A percentile compares a stretch with the other conserved stretches of the same genome.
phyloP scores from a whole-genome alignment of 2,888 invertebrate genomes.

The Polymixis flavicincta region DNA sequence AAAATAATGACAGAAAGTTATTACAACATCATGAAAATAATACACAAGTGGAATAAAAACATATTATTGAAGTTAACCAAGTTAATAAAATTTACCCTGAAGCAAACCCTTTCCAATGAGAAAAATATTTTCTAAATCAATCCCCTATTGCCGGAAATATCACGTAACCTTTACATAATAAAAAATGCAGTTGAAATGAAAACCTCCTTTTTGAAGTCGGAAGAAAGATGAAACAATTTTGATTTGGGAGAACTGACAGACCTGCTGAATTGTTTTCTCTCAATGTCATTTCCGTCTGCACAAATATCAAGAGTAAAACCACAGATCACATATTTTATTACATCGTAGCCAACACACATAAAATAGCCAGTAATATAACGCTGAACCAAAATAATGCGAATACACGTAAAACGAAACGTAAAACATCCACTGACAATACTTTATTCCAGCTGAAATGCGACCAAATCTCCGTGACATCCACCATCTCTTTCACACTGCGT shows the following conservation, averaged over 20 bases:
- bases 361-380: constrained; percentile 25
- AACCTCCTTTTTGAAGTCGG: no score
- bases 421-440: constrained; percentile 36
- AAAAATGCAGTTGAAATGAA: no score
- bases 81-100: no score
- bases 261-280: neutral
- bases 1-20: no score
- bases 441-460: constrained; percentile 46
- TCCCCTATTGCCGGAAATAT: no score
- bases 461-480: constrained; percentile 36
- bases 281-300: neutral
- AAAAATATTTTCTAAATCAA: no score
- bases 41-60: no score
- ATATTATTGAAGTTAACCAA: no score
- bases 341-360: constrained; percentile 10
- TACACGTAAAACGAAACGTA: constrained; percentile 39
- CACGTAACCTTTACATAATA: no score
- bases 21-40: no score
- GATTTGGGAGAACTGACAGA: neutral
- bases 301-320: constrained; percentile 5
- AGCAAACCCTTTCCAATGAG: no score
- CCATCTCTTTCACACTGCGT: constrained; percentile 41
- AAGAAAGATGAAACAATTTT: neutral
- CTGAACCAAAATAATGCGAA: constrained; percentile 34
- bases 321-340: constrained; percentile 13